These are phyloP conservation scores for Poecilia picta DNA, from an alignment of 2,797 vertebrate genomes.

Conservation along the genomic window DNA sequence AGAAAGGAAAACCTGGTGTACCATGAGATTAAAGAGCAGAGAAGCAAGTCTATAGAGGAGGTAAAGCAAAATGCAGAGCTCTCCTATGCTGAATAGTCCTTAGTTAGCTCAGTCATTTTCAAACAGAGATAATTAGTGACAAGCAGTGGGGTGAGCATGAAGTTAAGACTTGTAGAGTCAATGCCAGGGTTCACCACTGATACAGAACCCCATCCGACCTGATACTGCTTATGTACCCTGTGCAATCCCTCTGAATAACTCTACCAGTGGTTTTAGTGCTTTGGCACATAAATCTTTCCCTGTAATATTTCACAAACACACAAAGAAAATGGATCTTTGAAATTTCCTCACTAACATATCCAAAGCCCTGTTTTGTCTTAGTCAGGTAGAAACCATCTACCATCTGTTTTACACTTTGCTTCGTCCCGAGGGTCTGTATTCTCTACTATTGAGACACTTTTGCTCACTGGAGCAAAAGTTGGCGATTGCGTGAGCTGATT, in stretches of 20 bases:
- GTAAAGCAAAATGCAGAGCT: slow-evolving; percentile 3
- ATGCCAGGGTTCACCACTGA: not conserved
- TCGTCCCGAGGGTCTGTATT: no score
- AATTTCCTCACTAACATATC: not conserved
- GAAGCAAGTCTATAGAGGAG: not conserved
- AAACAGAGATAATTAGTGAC: not conserved
- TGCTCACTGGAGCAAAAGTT: no score
- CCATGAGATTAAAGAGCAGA: not conserved
- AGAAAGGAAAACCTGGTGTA: not conserved
- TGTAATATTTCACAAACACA: not conserved
- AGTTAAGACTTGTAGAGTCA: not conserved
- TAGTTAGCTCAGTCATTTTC: not conserved
- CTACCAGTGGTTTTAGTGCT: not conserved
- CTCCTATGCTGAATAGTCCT: not conserved
- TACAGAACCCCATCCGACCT: not conserved
- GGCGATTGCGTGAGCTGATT: no score
- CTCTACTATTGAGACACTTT: no score
- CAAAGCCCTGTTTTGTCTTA: not conserved
- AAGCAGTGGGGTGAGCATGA: not conserved
- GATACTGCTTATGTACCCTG: not conserved
- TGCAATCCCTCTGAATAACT: not conserved
- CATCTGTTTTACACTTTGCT: no score
- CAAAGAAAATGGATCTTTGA: not conserved
- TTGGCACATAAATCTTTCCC: not conserved
- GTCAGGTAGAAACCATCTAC: no score